A percentile compares a stretch with the other conserved stretches of the same genome.
Evolutionary conservation across 1,140 invertebrate species (phyloP).

Genomic region (Teleogryllus occipitalis): DNA sequence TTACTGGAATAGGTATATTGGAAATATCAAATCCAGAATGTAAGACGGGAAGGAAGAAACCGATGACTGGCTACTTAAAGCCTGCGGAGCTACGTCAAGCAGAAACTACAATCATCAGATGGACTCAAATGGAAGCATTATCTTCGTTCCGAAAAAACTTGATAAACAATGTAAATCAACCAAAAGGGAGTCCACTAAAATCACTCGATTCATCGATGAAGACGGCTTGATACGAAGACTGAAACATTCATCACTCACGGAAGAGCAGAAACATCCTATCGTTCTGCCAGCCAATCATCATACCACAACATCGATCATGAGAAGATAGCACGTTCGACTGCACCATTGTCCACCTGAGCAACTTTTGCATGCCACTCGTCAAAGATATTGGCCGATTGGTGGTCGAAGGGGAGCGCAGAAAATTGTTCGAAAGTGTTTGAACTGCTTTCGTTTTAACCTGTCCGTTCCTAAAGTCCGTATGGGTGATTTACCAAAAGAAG

Average conservation of each 20-base stretch:
- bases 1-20: neutral
- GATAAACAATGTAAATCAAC: neutral
- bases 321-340: slow-evolving; percentile 28
- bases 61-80: neutral
- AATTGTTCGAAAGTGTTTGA: slow-evolving; percentile 28
- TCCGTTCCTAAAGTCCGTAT: slow-evolving; percentile 23
- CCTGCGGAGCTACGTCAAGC: too few relatives aligned
- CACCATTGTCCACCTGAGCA: slow-evolving; percentile 30
- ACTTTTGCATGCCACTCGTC: slow-evolving; percentile 25
- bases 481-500: slow-evolving; percentile 25
- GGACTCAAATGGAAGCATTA: too few relatives aligned
- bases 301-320: slow-evolving; percentile 26
- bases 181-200: neutral
- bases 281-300: too few relatives aligned
- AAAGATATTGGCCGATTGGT: slow-evolving; percentile 31
- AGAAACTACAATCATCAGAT: too few relatives aligned
- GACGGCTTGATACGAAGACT: slow-evolving; percentile 24
- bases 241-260: slow-evolving; percentile 19
- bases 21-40: neutral
- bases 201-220: slow-evolving; percentile 22
- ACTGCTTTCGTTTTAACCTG: slow-evolving; percentile 27
- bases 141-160: neutral
- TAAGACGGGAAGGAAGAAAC: neutral
- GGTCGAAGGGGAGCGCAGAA: slow-evolving; percentile 25
- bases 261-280: slow-evolving; percentile 23